Percentiles rank a stretch among this genome's conserved stretches.
Conservation (phyloP, 2,797 vertebrate genomes). For the Sphenopsis melanotis region DNA sequence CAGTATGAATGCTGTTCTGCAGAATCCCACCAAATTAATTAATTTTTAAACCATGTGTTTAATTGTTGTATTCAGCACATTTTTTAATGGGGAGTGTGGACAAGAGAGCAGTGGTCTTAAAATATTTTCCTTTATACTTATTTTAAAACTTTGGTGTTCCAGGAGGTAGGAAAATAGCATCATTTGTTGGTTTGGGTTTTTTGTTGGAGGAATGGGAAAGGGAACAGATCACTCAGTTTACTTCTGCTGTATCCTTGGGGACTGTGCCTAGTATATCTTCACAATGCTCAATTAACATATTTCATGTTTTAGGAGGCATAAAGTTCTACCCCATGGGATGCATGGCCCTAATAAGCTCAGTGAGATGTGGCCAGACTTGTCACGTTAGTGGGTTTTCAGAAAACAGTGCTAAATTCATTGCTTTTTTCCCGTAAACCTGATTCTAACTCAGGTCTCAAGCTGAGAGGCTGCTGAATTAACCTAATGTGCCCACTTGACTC, state of each 20-base stretch:
- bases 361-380: not conserved
- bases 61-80: accelerated
- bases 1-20: not conserved
- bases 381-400: not conserved
- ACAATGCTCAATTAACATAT: not conserved
- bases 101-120: not conserved
- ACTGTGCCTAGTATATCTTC: not conserved
- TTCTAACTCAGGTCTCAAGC: not conserved
- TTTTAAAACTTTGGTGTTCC: not conserved
- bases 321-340: not conserved
- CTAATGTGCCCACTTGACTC: slow-evolving; percentile 54
- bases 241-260: not conserved
- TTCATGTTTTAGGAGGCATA: not conserved
- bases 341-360: not conserved
- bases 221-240: not conserved
- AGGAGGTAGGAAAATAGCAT: not conserved
- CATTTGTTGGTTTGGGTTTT: not conserved
- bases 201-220: not conserved
- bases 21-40: not conserved
- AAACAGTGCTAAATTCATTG: not conserved
- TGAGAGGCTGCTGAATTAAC: slow-evolving; percentile 38
- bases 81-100: not conserved
- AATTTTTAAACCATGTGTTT: not conserved
- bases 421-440: not conserved
- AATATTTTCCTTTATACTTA: not conserved